Percentiles rank a stretch among this genome's conserved stretches.
These are phyloP conservation scores for Varecia variegata DNA, from an alignment of 2,797 vertebrate species.

Conservation along the genomic window DNA sequence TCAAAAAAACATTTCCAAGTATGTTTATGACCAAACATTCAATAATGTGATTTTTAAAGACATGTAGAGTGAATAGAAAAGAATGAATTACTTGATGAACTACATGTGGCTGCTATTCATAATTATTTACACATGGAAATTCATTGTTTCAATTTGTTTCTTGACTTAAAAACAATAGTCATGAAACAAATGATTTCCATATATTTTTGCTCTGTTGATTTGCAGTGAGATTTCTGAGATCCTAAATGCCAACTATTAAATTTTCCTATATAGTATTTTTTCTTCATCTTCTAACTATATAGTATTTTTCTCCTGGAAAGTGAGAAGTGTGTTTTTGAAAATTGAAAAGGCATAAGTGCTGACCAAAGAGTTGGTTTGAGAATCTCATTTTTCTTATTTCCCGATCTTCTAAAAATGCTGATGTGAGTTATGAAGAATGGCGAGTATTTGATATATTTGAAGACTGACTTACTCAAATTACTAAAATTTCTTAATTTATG, in stretches of 20 bases:
- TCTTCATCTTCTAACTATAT: too few species aligned
- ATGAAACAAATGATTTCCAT: background rate
- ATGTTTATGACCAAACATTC: background rate
- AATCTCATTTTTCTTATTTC: background rate
- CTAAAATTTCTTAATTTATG: background rate
- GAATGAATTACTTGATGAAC: background rate
- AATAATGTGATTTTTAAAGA: background rate
- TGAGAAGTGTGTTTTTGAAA: background rate
- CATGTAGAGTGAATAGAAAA: background rate
- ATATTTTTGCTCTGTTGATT: background rate
- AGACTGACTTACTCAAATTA: background rate
- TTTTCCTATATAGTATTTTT: background rate
- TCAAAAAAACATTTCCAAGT: slow-evolving; percentile 28
- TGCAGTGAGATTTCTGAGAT: background rate
- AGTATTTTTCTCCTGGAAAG: background rate
- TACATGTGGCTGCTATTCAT: background rate
- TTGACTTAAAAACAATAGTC: background rate
- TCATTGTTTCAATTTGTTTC: background rate
- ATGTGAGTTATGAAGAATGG: background rate
- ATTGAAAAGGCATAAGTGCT: background rate
- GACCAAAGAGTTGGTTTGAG: background rate
- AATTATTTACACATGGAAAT: slow-evolving; percentile 8
- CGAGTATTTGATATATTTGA: background rate
- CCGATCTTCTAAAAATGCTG: background rate
- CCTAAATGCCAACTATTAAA: background rate